Percentiles rank a stretch among this genome's conserved stretches.
Evolutionary conservation across 2,888 invertebrate species (phyloP).

Genomic region (Machimus atricapillus): DNA sequence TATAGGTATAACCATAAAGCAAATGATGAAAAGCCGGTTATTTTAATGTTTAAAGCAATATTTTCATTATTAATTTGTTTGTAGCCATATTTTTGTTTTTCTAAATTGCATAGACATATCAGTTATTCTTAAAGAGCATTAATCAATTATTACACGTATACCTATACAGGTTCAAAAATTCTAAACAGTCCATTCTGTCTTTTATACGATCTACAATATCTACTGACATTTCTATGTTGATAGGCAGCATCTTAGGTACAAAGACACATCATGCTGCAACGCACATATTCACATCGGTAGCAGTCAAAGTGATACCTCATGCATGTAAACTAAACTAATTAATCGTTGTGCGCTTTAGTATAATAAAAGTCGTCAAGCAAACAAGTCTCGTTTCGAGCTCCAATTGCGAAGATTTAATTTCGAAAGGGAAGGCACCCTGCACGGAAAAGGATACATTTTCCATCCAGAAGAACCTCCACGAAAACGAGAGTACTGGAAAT

Average conservation of each 20-base stretch:
- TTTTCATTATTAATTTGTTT: too few relatives aligned
- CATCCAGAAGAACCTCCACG: neutral
- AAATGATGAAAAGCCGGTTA: too few relatives aligned
- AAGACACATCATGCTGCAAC: neutral
- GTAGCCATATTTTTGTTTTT: too few relatives aligned
- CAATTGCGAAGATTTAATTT: neutral
- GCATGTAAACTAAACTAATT: neutral
- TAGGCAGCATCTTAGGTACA: too few relatives aligned
- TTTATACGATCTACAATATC: neutral
- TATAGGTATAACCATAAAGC: too few relatives aligned
- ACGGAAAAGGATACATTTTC: neutral
- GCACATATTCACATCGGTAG: neutral
- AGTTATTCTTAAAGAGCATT: too few relatives aligned
- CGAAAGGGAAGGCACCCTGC: neutral
- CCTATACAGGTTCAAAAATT: too few relatives aligned
- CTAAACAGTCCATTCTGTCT: too few relatives aligned
- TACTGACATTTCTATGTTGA: too few relatives aligned
- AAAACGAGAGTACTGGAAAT: neutral
- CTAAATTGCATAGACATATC: too few relatives aligned
- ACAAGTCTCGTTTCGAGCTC: neutral
- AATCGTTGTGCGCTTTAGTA: neutral
- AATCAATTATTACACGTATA: too few relatives aligned
- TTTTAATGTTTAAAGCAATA: too few relatives aligned
- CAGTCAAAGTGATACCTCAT: neutral
- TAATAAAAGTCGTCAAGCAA: neutral